These are phyloP conservation scores for Megalops cyprinoides DNA, from an alignment of 2,797 vertebrate genomes.

Conservation along the genomic window DNA sequence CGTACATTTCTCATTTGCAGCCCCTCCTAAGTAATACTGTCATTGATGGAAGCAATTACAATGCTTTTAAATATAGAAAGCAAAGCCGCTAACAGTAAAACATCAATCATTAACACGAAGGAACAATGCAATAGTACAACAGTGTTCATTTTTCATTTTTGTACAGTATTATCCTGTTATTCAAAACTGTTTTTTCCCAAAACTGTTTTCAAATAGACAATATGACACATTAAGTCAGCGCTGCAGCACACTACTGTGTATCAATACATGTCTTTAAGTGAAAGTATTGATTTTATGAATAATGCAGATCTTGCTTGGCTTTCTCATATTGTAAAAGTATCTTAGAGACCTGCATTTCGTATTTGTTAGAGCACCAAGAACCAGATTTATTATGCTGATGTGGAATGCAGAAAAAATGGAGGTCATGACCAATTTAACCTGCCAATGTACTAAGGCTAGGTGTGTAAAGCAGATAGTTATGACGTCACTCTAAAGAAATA, in stretches of 20 bases:
- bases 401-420: too few relatives aligned
- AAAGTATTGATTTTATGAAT: background rate
- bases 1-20: slow-evolving; percentile 10
- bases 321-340: background rate
- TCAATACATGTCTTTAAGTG: background rate
- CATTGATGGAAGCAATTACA: slow-evolving; percentile 15
- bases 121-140: background rate
- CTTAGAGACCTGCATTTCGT: background rate
- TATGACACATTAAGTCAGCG: background rate
- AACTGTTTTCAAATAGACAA: background rate
- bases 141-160: slow-evolving; percentile 2
- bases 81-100: background rate
- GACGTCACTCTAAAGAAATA: too few relatives aligned
- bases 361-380: too few relatives aligned
- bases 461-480: too few relatives aligned
- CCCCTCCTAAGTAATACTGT: slow-evolving; percentile 9
- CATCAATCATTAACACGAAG: slow-evolving; percentile 13
- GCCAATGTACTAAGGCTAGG: too few relatives aligned
- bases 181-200: background rate
- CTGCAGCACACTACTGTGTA: background rate
- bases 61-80: slow-evolving; percentile 14
- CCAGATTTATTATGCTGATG: too few relatives aligned
- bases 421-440: too few relatives aligned
- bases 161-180: background rate
- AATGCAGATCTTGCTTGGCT: background rate